Percentiles rank a stretch among this genome's conserved stretches.
Conservation (phyloP, 37 sponge, comb jelly and placozoan species). For the Oopsacas minuta region DNA sequence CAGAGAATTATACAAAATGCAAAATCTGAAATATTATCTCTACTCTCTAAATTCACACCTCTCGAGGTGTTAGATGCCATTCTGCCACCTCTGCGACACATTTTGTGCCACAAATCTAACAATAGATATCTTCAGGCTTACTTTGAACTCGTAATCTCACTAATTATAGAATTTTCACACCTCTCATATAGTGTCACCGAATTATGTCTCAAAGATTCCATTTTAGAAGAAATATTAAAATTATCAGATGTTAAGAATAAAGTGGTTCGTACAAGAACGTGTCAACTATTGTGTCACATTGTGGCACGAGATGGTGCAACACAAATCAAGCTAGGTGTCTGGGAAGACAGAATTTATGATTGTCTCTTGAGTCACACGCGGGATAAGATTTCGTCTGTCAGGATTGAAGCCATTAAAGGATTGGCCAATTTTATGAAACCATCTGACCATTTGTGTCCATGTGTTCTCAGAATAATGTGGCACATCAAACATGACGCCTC, state of each 20-base stretch:
- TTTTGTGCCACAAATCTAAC: not conserved
- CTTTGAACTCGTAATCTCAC: not conserved
- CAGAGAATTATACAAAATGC: not conserved
- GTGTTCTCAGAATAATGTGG: not conserved
- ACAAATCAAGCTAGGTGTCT: not conserved
- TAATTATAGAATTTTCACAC: not conserved
- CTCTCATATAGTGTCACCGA: not conserved
- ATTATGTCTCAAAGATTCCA: not conserved
- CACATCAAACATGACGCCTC: not conserved
- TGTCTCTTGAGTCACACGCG: not conserved
- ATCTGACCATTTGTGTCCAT: not conserved
- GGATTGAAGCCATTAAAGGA: not conserved
- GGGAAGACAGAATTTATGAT: not conserved
- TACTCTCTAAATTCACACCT: not conserved
- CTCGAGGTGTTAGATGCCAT: not conserved
- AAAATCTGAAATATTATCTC: not conserved
- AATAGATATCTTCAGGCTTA: not conserved
- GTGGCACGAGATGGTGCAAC: not conserved
- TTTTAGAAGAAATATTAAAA: not conserved
- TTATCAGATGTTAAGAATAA: not conserved
- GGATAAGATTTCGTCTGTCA: not conserved
- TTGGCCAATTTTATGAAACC: not conserved
- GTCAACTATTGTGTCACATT: not conserved
- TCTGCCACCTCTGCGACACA: conserved; percentile 16
- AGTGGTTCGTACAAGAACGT: not conserved